These are phyloP conservation scores for Drosophila pandora DNA, from an alignment of 1,140 invertebrate genomes.

Conservation along the genomic window DNA sequence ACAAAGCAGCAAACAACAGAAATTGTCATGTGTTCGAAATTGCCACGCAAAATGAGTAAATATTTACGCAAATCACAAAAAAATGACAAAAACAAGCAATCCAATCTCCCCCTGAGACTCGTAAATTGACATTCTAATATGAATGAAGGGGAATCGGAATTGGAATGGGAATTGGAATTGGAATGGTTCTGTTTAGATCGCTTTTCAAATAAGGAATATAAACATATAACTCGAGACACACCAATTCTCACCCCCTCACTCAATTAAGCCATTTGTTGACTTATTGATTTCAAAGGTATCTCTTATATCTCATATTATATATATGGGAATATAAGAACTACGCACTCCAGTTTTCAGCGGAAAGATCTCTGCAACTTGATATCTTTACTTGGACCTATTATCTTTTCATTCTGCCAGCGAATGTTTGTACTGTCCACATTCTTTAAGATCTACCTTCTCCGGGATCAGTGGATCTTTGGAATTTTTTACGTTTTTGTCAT, in stretches of 20 bases:
- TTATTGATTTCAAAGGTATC: slow-evolving; percentile 16
- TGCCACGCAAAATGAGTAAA: slow-evolving; percentile 74
- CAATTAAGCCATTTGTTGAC: slow-evolving; percentile 28
- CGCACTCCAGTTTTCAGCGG: slow-evolving; percentile 16
- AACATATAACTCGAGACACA: slow-evolving; percentile 4
- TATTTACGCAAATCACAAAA: slow-evolving; percentile 61
- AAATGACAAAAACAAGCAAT: slow-evolving; percentile 28
- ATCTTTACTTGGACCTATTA: neutral
- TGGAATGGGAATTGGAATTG: neutral
- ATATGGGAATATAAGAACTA: neutral
- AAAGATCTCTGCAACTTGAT: neutral
- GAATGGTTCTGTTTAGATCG: slow-evolving; percentile 14
- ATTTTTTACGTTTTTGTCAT: neutral
- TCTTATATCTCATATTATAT: too few species aligned
- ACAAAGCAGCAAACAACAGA: slow-evolving; percentile 23
- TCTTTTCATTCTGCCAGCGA: neutral
- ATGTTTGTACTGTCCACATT: slow-evolving; percentile 1
- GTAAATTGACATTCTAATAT: slow-evolving; percentile 65
- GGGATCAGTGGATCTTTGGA: neutral
- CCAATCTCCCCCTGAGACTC: slow-evolving; percentile 16
- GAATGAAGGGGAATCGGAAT: slow-evolving; percentile 27
- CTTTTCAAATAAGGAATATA: slow-evolving; percentile 5
- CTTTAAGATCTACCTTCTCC: neutral
- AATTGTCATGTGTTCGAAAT: slow-evolving; percentile 77
- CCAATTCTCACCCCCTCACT: slow-evolving; percentile 8